Percentiles rank a stretch among this genome's conserved stretches.
Conservation (phyloP, 2,888 invertebrate species). For the Silvanus unidentatus region DNA sequence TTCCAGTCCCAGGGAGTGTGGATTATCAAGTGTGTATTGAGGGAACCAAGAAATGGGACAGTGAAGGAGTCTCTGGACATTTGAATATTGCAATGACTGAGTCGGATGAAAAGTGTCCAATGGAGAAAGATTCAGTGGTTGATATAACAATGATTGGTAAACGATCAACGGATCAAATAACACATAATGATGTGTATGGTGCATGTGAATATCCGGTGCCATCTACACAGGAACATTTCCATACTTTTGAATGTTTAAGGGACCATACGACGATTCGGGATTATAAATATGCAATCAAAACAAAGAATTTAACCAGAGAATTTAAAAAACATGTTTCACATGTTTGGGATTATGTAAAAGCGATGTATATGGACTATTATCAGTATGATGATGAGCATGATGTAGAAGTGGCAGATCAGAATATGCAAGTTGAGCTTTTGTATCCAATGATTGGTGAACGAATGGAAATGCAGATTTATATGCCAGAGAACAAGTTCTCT, state of each 20-base stretch:
- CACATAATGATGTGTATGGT: slow-evolving; percentile 23
- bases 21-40: slow-evolving; percentile 42
- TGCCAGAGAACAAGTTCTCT: slow-evolving; percentile 29
- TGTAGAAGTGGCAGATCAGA: slow-evolving; percentile 25
- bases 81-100: slow-evolving; percentile 34
- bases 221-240: slow-evolving; percentile 24
- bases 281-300: slow-evolving; percentile 33
- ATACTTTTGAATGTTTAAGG: slow-evolving; percentile 26
- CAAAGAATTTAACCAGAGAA: slow-evolving; percentile 32
- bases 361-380: slow-evolving; percentile 14
- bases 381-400: slow-evolving; percentile 13
- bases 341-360: slow-evolving; percentile 19
- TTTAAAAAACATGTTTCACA: slow-evolving; percentile 16
- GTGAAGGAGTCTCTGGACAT: slow-evolving; percentile 33
- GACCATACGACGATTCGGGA: slow-evolving; percentile 38
- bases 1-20: too few species aligned
- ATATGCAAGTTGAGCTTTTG: slow-evolving; percentile 24
- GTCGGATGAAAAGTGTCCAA: slow-evolving; percentile 34
- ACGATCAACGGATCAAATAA: slow-evolving; percentile 37
- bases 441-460: slow-evolving; percentile 27
- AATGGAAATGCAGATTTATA: slow-evolving; percentile 30
- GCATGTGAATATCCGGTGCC: slow-evolving; percentile 23
- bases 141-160: slow-evolving; percentile 35
- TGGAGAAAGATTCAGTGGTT: slow-evolving; percentile 35
- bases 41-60: slow-evolving; percentile 32